Percentiles rank a stretch among this genome's conserved stretches.
These are phyloP conservation scores for Nycticorax nycticorax DNA, from an alignment of 2,113 vertebrate genomes.

Conservation along the genomic window DNA sequence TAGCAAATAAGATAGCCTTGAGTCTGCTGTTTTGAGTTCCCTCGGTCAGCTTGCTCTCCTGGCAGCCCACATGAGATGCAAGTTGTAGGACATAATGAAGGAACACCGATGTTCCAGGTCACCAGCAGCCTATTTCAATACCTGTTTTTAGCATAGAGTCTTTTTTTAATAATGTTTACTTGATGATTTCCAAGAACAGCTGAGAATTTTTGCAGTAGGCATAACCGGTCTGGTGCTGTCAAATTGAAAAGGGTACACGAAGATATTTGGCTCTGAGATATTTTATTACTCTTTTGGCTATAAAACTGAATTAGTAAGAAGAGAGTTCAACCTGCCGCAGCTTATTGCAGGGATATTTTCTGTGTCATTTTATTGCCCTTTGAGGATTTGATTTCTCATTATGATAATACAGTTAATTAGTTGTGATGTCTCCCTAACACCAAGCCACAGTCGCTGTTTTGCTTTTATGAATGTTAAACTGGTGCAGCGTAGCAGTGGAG, in stretches of 20 bases:
- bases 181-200: constrained; percentile 30
- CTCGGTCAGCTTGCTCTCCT: background rate
- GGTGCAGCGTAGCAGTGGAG: background rate
- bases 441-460: background rate
- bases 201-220: constrained; percentile 35
- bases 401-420: constrained; percentile 26
- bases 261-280: background rate
- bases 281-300: constrained; percentile 26
- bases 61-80: background rate
- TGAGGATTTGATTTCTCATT: constrained; percentile 1
- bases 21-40: background rate
- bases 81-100: background rate
- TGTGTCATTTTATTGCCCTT: background rate
- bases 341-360: constrained; percentile 22
- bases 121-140: background rate
- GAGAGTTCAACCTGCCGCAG: constrained; percentile 8
- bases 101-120: background rate
- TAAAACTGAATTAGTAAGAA: constrained; percentile 5
- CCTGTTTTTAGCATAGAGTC: background rate
- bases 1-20: background rate
- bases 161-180: background rate
- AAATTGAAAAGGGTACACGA: constrained; percentile 1
- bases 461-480: background rate
- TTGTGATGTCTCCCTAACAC: background rate
- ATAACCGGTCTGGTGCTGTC: constrained; percentile 23